Percentiles rank a stretch among this genome's conserved stretches.
Conservation (phyloP, 2,888 invertebrate species). For the Hemaris fuciformis region DNA sequence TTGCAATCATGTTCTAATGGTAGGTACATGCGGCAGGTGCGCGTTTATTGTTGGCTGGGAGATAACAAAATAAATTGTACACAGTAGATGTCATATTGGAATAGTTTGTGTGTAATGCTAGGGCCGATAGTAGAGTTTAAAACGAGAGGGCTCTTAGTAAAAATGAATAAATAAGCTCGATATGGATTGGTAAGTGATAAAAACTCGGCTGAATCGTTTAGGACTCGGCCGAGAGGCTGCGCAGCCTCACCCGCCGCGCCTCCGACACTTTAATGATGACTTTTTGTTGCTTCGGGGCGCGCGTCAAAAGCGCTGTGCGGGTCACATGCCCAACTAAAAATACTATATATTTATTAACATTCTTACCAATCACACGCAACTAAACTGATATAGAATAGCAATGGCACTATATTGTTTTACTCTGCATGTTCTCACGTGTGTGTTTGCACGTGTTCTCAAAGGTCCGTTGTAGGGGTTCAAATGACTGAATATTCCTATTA, state of each 20-base stretch:
- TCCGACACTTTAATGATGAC: slow-evolving; percentile 76
- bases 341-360: not conserved
- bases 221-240: slow-evolving; percentile 64
- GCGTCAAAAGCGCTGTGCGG: slow-evolving; percentile 24
- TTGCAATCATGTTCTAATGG: not conserved
- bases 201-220: slow-evolving; percentile 73
- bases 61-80: not conserved
- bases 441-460: no score
- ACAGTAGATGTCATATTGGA: slow-evolving; percentile 27
- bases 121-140: slow-evolving; percentile 40
- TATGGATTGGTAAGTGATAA: slow-evolving; percentile 75
- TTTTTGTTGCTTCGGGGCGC: slow-evolving; percentile 65
- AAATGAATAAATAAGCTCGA: slow-evolving; percentile 67
- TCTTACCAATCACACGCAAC: not conserved
- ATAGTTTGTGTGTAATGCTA: slow-evolving; percentile 22
- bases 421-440: no score
- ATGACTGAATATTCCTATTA: no score
- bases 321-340: not conserved
- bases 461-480: no score
- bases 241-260: slow-evolving; percentile 66
- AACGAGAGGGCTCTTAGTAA: slow-evolving; percentile 54
- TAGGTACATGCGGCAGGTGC: not conserved
- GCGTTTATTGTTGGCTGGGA: not conserved
- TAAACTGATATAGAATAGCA: no score
- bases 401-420: no score